Evolutionary conservation across 1,140 invertebrate genomes (phyloP), one percentile per base, ranked within the genome.

Genomic region (Cepaea nemoralis): DNA sequence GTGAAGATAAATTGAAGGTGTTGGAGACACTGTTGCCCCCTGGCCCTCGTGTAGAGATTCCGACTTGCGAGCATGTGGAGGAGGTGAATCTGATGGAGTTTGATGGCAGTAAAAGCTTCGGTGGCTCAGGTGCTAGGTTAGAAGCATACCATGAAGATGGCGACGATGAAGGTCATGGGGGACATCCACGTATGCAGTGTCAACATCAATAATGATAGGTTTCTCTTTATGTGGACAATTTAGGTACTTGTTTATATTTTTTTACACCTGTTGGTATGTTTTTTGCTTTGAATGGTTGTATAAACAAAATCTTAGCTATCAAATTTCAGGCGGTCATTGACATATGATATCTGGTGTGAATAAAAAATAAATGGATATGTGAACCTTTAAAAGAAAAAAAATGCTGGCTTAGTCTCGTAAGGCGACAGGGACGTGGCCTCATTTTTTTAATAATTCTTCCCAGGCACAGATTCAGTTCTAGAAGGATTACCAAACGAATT

Each of bases 31-130:
- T 96, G 45, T 91, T 97, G 77, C 95, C 95, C 8, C 92, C 94
- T 19, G 92, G 95, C 83, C 93, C 94, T 45, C 91, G 89, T 22
- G 93, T 95, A 90, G 92, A 92, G 40, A 93, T 94, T 91, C 95
- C 95, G 0, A 92, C 91, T 76, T 95, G 94, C 35, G 94, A 96
- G 42, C 92, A 95, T 88, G 95, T 96, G 0, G 96, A 97, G 90
- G 95, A 97, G 90, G 96, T 96, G 0, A 94, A 95, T 86, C 90
- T 97, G 87, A 92, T 94, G 85, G 95, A 97, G 77, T 96, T 94
- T 87, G 95, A 95, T 81, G 93, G 94, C 8, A 79, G 45, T 40
- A 86, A 89, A 16, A 92, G 93, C 86, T 91, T 83, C 93, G 94
- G 50, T 86, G 91, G 55, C 95, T 97, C 92, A 93, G 94, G 86